These are phyloP conservation scores for Tangara arthus DNA, from an alignment of 2,797 vertebrate genomes.

Conservation along the genomic window DNA sequence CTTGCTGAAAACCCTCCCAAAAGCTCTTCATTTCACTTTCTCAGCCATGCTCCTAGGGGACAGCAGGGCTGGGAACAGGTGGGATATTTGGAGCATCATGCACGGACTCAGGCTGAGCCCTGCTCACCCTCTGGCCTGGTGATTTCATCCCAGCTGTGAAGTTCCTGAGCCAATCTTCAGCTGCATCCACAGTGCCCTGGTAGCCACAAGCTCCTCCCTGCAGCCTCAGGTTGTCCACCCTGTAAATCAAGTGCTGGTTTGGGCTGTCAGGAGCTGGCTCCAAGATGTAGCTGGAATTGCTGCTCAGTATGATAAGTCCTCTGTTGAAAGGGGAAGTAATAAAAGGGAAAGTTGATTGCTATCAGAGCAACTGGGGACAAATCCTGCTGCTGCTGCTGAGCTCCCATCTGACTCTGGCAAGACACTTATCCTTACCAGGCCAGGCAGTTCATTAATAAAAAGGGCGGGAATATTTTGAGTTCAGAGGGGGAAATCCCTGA, in stretches of 20 bases:
- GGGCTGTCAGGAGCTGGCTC: conserved; percentile 79
- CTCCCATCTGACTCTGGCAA: background rate
- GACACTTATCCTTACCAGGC: background rate
- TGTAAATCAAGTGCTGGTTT: conserved; percentile 84
- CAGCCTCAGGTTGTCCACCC: conserved; percentile 80
- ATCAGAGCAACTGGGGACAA: background rate
- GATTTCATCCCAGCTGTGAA: conserved; percentile 56
- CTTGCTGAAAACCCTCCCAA: background rate
- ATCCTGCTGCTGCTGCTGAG: background rate
- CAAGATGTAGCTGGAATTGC: conserved; percentile 88
- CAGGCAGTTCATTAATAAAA: background rate
- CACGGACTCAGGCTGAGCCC: background rate
- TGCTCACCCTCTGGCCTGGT: conserved; percentile 68
- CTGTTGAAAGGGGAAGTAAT: conserved; percentile 75
- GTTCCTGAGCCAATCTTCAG: conserved; percentile 39
- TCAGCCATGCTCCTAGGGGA: background rate
- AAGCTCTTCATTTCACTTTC: background rate
- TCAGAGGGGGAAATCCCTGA: background rate
- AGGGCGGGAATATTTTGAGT: background rate
- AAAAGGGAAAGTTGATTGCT: conserved; percentile 5
- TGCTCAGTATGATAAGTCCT: conserved; percentile 86
- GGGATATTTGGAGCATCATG: background rate
- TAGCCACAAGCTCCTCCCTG: conserved; percentile 80
- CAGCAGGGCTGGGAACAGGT: background rate
- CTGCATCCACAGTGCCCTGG: conserved; percentile 25